A percentile compares a stretch with the other conserved stretches of the same genome.
Evolutionary conservation across 2,797 vertebrate genomes (phyloP).

Genomic region (Apogon hyalosoma): DNA sequence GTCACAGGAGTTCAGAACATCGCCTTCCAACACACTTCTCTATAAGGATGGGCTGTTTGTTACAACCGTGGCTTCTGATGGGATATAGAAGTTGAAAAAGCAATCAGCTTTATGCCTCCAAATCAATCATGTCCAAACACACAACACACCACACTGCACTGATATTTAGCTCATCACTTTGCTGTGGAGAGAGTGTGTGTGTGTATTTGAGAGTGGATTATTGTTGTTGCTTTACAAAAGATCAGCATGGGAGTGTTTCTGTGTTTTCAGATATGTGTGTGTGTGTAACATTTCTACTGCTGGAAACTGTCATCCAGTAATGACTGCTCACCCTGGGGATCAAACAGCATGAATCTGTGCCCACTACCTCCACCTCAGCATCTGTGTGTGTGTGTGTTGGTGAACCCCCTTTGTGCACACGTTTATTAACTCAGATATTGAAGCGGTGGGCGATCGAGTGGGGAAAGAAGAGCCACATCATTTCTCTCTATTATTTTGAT

Average conservation of each 20-base stretch:
- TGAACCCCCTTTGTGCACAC: constrained; percentile 32
- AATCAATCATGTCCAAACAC: constrained; percentile 51
- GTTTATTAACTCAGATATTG: constrained; percentile 60
- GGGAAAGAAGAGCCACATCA: constrained; percentile 31
- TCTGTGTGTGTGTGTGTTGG: constrained; percentile 14
- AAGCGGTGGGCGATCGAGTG: constrained; percentile 49
- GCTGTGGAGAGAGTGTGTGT: constrained; percentile 19
- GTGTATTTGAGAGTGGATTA: neutral
- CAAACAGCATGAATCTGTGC: constrained; percentile 40
- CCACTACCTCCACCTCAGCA: constrained; percentile 43
- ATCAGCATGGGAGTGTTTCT: constrained; percentile 4
- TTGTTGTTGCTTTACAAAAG: constrained; percentile 34
- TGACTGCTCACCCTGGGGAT: constrained; percentile 44
- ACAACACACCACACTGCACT: constrained; percentile 37
- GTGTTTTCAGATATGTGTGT: neutral
- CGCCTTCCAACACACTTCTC: constrained; percentile 11
- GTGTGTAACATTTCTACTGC: constrained; percentile 8
- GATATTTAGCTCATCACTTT: constrained; percentile 57
- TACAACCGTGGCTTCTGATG: constrained; percentile 52
- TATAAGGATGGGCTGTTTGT: too few relatives aligned
- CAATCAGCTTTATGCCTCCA: constrained; percentile 71
- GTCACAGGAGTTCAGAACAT: constrained; percentile 34
- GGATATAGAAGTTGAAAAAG: constrained; percentile 63
- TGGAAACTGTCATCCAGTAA: constrained; percentile 35
- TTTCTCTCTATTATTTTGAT: constrained; percentile 59